These are phyloP conservation scores for Mormoops blainvillei DNA, from an alignment of 2,113 vertebrate genomes.

Conservation along the genomic window DNA sequence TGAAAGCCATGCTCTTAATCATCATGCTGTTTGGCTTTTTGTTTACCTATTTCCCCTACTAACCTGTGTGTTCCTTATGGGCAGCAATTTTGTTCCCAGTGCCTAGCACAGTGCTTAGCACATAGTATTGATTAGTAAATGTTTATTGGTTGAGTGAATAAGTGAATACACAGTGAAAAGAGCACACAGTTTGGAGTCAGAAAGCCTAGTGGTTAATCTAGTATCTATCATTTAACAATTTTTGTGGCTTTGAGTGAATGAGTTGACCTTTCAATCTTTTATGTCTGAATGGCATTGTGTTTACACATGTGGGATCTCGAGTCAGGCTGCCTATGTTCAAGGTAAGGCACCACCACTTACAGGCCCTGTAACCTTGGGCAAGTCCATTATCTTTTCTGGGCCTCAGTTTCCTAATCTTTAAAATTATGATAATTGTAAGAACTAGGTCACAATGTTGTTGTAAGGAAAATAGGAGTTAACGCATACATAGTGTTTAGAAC, in stretches of 20 bases:
- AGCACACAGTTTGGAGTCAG: slow-evolving; percentile 2
- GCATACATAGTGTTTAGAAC: neutral
- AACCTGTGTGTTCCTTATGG: neutral
- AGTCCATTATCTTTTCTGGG: neutral
- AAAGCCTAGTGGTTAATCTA: neutral
- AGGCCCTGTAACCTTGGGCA: neutral
- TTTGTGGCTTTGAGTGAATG: neutral
- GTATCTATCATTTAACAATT: neutral
- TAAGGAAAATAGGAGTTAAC: neutral
- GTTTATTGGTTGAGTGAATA: neutral
- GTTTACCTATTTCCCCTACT: neutral
- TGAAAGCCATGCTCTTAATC: neutral
- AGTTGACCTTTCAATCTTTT: neutral
- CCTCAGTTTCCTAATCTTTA: neutral
- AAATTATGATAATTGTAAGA: neutral
- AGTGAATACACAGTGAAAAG: neutral
- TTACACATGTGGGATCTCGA: neutral
- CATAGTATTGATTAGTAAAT: neutral
- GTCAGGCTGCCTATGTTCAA: neutral
- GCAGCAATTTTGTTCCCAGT: neutral
- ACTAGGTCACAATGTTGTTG: neutral
- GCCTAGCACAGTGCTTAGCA: neutral
- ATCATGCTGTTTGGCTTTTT: neutral
- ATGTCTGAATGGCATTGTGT: neutral
- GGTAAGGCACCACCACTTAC: neutral